These are phyloP conservation scores for Apis florea DNA, from an alignment of 1,140 invertebrate species.

Conservation along the genomic window DNA sequence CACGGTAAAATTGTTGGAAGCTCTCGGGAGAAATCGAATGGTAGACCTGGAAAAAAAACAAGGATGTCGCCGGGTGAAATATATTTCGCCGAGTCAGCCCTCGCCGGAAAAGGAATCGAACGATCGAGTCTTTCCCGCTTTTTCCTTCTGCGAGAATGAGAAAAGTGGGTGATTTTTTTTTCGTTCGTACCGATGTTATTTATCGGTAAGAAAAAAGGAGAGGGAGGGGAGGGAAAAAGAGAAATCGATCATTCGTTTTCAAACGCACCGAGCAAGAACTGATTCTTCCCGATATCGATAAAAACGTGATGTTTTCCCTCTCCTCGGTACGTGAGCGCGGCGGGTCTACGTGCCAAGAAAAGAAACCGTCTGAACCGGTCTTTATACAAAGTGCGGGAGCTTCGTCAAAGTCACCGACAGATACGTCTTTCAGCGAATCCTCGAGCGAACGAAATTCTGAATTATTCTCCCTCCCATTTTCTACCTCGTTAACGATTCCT, in stretches of 20 bases:
- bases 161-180: no score
- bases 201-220: no score
- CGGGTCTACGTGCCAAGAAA: not conserved
- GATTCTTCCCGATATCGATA: conserved; percentile 10
- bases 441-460: not conserved
- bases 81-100: conserved; percentile 66
- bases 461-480: no score
- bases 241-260: not conserved
- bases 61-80: conserved; percentile 56
- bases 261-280: not conserved
- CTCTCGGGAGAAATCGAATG: not conserved
- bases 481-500: no score
- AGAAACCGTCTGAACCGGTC: conserved; percentile 15
- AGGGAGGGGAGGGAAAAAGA: no score
- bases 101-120: conserved; percentile 58
- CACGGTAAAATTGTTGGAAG: conserved; percentile 55
- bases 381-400: conserved; percentile 35
- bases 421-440: conserved; percentile 22
- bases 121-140: conserved; percentile 24
- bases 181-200: no score
- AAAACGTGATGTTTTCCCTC: conserved; percentile 12
- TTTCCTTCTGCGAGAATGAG: no score
- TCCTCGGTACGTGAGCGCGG: not conserved
- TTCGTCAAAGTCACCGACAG: conserved; percentile 61
- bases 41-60: conserved; percentile 30